phyloP scores from a whole-genome alignment of 2,797 vertebrate species.

The Xenopus petersii region DNA sequence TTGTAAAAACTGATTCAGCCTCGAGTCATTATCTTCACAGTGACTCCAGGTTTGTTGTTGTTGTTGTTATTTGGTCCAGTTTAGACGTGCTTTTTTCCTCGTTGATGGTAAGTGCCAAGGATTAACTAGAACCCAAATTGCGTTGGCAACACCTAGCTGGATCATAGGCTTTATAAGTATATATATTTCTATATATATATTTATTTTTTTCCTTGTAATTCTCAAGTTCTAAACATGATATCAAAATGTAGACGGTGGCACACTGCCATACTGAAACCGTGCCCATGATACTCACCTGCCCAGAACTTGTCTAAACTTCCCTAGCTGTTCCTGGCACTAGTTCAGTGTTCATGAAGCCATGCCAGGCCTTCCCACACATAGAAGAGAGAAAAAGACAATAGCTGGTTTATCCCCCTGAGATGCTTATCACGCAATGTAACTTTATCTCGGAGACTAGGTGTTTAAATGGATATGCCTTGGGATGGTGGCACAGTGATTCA shows the following conservation, averaged over 20 bases:
- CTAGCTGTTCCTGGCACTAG: constrained; percentile 70
- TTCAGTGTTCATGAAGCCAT: constrained; percentile 65
- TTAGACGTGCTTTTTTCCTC: too few species aligned
- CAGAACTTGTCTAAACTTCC: constrained; percentile 78
- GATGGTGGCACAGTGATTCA: too few species aligned
- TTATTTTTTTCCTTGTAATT: not conserved
- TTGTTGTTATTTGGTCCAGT: too few species aligned
- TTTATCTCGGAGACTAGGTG: constrained; percentile 12
- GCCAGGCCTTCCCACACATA: constrained; percentile 72
- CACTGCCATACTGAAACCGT: constrained; percentile 58
- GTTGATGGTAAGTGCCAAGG: too few species aligned
- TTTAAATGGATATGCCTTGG: too few species aligned
- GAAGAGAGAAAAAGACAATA: constrained; percentile 52
- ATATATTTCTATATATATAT: too few species aligned
- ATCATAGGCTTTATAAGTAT: not conserved
- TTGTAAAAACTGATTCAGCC: too few species aligned
- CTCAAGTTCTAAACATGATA: constrained; percentile 17
- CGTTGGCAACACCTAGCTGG: not conserved
- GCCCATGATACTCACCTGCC: constrained; percentile 77
- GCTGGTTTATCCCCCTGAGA: constrained; percentile 55
- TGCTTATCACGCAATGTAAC: constrained; percentile 53
- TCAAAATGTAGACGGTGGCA: constrained; percentile 55
- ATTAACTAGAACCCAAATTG: too few species aligned
- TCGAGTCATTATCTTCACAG: too few species aligned
- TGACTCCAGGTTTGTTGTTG: too few species aligned